Evolutionary conservation across 2,797 vertebrate species (phyloP).

Genomic region (Scolopax rusticola): DNA sequence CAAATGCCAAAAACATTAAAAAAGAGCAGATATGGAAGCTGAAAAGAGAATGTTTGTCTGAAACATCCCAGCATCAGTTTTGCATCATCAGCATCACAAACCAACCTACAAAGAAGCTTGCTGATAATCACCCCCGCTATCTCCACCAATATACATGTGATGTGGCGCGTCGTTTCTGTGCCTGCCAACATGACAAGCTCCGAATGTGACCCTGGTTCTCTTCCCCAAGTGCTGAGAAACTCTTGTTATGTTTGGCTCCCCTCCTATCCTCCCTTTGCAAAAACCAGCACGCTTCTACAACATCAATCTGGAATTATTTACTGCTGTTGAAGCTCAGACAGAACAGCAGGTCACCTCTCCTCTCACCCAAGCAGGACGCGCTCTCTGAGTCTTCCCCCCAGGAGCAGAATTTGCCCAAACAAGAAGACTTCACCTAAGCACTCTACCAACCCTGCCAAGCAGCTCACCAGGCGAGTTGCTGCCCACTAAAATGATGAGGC

Average conservation of each 20-base stretch:
- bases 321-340: constrained; percentile 30
- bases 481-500: not conserved
- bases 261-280: not conserved
- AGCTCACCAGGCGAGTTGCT: not conserved
- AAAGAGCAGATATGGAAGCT: not conserved
- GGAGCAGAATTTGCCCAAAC: not conserved
- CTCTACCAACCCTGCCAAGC: not conserved
- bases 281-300: constrained; percentile 19
- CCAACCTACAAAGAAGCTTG: not conserved
- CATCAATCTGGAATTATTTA: constrained; percentile 45
- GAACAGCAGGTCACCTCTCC: not conserved
- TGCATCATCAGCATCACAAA: not conserved
- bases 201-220: constrained; percentile 18
- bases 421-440: not conserved
- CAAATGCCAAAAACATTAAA: constrained; percentile 33
- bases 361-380: accelerated
- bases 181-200: constrained; percentile 20
- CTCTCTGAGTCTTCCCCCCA: not conserved
- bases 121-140: not conserved
- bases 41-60: constrained; percentile 7
- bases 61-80: constrained; percentile 6
- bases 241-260: constrained; percentile 62
- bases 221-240: constrained; percentile 4
- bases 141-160: not conserved
- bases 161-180: not conserved